phyloP scores from a whole-genome alignment of 2,113 vertebrate genomes.

The Zingel zingel region DNA sequence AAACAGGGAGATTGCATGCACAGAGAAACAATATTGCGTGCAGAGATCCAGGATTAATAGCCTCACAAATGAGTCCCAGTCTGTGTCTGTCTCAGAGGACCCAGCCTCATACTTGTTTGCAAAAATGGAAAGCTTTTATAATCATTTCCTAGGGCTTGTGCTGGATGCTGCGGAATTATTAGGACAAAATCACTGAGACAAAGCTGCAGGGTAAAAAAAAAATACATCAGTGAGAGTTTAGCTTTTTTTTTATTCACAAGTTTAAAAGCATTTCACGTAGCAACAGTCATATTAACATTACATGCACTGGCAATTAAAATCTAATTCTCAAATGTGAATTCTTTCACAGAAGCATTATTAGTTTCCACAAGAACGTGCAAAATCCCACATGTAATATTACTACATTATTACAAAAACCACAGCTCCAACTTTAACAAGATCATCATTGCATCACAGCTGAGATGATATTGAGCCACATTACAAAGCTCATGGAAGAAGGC shows the following conservation, averaged over 20 bases:
- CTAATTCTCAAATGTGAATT: slow-evolving; percentile 43
- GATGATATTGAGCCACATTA: slow-evolving; percentile 39
- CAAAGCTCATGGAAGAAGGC: slow-evolving; percentile 40
- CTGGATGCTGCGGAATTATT: slow-evolving; percentile 33
- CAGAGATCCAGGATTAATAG: slow-evolving; percentile 36
- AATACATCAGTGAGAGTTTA: background rate
- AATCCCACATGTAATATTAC: slow-evolving; percentile 42
- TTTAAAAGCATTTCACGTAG: slow-evolving; percentile 46
- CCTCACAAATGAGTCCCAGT: slow-evolving; percentile 41
- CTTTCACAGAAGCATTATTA: slow-evolving; percentile 29
- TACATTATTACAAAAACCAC: slow-evolving; percentile 58
- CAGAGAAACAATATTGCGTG: slow-evolving; percentile 55
- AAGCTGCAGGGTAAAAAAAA: slow-evolving; percentile 14
- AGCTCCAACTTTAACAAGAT: slow-evolving; percentile 33
- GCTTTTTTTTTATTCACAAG: slow-evolving; percentile 62
- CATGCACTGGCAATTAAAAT: slow-evolving; percentile 44
- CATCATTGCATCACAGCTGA: slow-evolving; percentile 35
- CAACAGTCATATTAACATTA: slow-evolving; percentile 38
- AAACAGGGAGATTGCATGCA: slow-evolving; percentile 62
- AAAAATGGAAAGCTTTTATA: slow-evolving; percentile 34
- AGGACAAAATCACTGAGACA: slow-evolving; percentile 17
- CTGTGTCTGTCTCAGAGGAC: slow-evolving; percentile 29
- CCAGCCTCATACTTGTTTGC: slow-evolving; percentile 26
- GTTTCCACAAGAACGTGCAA: slow-evolving; percentile 59
- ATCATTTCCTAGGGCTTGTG: slow-evolving; percentile 8